These are phyloP conservation scores for Falco peregrinus DNA, from an alignment of 2,797 vertebrate genomes.

Conservation along the genomic window DNA sequence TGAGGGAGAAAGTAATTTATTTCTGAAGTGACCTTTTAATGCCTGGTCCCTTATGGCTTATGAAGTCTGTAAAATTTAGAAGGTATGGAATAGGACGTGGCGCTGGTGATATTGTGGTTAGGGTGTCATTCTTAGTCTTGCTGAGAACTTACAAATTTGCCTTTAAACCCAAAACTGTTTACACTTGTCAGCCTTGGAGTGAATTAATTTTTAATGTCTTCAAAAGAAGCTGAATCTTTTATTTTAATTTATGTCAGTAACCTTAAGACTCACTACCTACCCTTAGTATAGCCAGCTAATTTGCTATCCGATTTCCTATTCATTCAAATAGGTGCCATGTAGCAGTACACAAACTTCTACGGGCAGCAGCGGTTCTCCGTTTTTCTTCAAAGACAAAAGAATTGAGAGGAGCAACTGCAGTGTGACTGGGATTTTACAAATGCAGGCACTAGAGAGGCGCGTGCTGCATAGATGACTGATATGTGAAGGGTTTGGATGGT, in stretches of 20 bases:
- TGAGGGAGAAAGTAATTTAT: slow-evolving; percentile 61
- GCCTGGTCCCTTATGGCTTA: slow-evolving; percentile 58
- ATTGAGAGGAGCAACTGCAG: background rate
- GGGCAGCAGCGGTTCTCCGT: accelerated
- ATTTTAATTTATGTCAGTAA: background rate
- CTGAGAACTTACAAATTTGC: slow-evolving; percentile 14
- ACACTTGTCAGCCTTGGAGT: background rate
- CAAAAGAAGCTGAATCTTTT: background rate
- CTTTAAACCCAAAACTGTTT: background rate
- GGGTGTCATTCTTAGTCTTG: background rate
- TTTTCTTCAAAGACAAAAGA: background rate
- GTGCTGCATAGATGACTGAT: background rate
- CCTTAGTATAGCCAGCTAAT: background rate
- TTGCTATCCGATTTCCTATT: background rate
- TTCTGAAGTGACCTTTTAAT: slow-evolving; percentile 73
- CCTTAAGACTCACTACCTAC: background rate
- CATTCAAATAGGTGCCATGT: background rate
- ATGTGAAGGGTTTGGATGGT: background rate
- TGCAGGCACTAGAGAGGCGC: background rate
- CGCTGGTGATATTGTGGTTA: background rate
- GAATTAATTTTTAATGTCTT: background rate
- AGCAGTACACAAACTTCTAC: background rate
- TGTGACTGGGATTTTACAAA: background rate
- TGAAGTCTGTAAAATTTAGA: slow-evolving; percentile 73
- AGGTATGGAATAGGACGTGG: slow-evolving; percentile 33